A percentile compares a stretch with the other conserved stretches of the same genome.
Evolutionary conservation across 2,888 invertebrate genomes (phyloP).

Genomic region (Brachycybe producta): DNA sequence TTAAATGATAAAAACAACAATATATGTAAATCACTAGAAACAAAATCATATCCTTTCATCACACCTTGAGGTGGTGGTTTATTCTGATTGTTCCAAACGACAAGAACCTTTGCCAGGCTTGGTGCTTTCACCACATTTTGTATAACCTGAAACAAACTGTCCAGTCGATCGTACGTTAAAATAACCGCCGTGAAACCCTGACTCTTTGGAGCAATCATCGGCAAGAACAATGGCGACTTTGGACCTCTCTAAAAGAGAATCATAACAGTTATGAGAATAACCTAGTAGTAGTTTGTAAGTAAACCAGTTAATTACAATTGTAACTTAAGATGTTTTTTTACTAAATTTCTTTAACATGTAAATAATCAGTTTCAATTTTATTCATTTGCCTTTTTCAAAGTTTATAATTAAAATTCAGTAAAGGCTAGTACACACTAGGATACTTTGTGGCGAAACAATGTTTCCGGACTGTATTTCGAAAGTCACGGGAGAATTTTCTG

Average conservation of each 20-base stretch:
- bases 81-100: conserved; percentile 92
- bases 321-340: too few species aligned
- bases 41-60: neutral
- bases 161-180: conserved; percentile 81
- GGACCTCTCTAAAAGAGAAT: conserved; percentile 17
- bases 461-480: too few species aligned
- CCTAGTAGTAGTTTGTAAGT: neutral
- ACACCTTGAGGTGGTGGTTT: conserved; percentile 74
- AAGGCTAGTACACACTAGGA: too few species aligned
- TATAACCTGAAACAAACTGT: conserved; percentile 74
- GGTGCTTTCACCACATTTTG: conserved; percentile 73
- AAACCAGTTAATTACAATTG: neutral
- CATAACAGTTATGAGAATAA: neutral
- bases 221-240: conserved; percentile 53
- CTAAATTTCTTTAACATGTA: neutral
- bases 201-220: conserved; percentile 67
- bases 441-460: too few species aligned
- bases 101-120: conserved; percentile 78
- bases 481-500: too few species aligned
- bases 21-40: conserved; percentile 3
- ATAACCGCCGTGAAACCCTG: conserved; percentile 93
- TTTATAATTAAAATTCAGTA: too few species aligned
- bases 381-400: too few species aligned
- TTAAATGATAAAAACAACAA: conserved; percentile 34
- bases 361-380: too few species aligned